These are phyloP conservation scores for Electrona antarctica DNA, from an alignment of 2,113 vertebrate species.

Conservation along the genomic window DNA sequence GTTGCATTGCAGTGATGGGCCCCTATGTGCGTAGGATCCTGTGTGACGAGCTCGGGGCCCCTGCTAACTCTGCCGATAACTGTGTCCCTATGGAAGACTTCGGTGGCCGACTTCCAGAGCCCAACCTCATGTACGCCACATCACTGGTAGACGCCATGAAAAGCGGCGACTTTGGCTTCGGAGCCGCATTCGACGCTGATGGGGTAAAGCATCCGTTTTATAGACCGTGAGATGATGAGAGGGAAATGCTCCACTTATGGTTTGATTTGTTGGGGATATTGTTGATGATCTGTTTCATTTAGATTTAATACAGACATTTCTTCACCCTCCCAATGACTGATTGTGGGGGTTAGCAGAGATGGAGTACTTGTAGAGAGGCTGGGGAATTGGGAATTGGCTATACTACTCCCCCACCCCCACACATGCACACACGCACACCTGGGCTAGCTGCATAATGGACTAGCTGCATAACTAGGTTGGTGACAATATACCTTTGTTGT, in stretches of 20 bases:
- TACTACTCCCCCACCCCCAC: too few species aligned
- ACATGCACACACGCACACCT: too few species aligned
- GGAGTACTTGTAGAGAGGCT: too few species aligned
- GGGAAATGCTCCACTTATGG: neutral
- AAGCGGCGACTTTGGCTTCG: conserved; percentile 95
- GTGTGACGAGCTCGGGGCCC: conserved; percentile 95
- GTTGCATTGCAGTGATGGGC: conserved; percentile 87
- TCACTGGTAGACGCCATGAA: conserved; percentile 95
- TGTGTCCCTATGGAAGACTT: conserved; percentile 97
- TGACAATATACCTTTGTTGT: neutral
- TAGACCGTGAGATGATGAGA: neutral
- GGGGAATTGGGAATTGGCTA: too few species aligned
- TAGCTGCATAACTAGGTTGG: neutral
- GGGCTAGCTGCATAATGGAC: too few species aligned
- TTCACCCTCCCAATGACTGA: too few species aligned
- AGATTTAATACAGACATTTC: too few species aligned
- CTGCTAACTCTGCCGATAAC: conserved; percentile 96
- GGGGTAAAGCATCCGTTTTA: conserved; percentile 80
- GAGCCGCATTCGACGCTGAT: conserved; percentile 97
- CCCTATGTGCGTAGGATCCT: conserved; percentile 95
- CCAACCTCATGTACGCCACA: conserved; percentile 90
- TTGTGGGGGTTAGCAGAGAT: too few species aligned
- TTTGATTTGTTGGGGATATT: neutral
- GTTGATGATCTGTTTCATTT: neutral
- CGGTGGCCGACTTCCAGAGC: conserved; percentile 93